Evolutionary conservation across 2,888 invertebrate genomes (phyloP).

Genomic region (Pterostichus madidus): DNA sequence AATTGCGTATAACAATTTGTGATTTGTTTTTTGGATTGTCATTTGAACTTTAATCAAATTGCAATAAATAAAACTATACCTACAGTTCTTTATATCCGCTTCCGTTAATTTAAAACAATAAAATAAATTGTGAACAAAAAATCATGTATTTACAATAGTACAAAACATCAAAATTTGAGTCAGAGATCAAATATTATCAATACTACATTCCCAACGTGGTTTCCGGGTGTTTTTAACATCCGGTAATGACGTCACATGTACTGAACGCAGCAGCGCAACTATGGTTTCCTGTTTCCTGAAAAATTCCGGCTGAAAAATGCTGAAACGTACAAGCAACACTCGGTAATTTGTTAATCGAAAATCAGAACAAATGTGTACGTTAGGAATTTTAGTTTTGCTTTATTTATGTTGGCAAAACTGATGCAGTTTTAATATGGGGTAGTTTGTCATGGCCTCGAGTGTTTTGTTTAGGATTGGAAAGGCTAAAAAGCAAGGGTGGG

Average conservation of each 20-base stretch:
- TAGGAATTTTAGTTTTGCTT: slow-evolving; percentile 38
- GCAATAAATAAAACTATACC: too few relatives aligned
- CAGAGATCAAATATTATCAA: slow-evolving; percentile 30
- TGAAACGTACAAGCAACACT: slow-evolving; percentile 34
- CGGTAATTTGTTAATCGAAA: slow-evolving; percentile 48
- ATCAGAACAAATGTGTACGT: slow-evolving; percentile 20
- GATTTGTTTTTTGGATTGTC: too few relatives aligned
- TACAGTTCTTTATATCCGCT: too few relatives aligned
- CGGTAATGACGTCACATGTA: slow-evolving; percentile 55
- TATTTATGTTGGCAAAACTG: slow-evolving; percentile 20
- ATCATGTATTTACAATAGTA: too few relatives aligned
- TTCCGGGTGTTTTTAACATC: slow-evolving; percentile 60
- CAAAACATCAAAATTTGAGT: slow-evolving; percentile 24
- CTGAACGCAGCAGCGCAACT: slow-evolving; percentile 34
- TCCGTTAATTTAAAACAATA: too few relatives aligned
- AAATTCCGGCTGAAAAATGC: slow-evolving; percentile 48
- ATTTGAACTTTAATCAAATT: too few relatives aligned
- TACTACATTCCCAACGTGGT: slow-evolving; percentile 56
- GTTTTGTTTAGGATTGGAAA: slow-evolving; percentile 48
- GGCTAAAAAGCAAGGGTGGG: neutral
- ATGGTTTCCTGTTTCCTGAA: slow-evolving; percentile 61
- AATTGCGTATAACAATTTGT: too few relatives aligned
- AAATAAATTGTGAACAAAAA: too few relatives aligned
- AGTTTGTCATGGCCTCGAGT: slow-evolving; percentile 27
- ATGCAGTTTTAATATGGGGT: slow-evolving; percentile 11